Conservation (phyloP, 1,140 invertebrate species). For the Atopsyche davidsoni region DNA sequence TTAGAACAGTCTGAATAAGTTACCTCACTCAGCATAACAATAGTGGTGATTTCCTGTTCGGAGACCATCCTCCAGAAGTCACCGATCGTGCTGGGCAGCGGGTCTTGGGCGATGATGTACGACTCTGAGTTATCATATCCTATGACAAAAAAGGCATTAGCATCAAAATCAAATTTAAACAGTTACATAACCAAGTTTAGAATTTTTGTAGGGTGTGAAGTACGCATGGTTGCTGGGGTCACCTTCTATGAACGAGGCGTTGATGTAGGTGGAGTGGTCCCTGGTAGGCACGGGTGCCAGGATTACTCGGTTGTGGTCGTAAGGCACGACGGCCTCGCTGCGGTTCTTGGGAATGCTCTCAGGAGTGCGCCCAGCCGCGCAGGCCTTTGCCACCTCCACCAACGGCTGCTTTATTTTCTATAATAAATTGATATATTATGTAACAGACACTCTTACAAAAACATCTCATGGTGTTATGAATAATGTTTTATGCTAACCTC, state of each 20-base stretch:
- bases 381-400: constrained; percentile 72
- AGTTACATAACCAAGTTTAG: constrained; percentile 35
- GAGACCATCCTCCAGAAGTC: constrained; percentile 98
- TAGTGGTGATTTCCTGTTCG: constrained; percentile 83
- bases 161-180: constrained; percentile 5
- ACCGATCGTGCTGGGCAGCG: constrained; percentile 76
- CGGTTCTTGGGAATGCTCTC: constrained; percentile 87
- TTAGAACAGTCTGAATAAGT: background rate
- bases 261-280: constrained; percentile 93
- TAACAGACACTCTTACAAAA: too few relatives aligned
- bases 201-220: background rate
- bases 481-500: constrained; percentile 55
- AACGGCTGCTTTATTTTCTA: constrained; percentile 76
- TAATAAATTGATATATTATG: constrained; percentile 31
- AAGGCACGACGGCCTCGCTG: constrained; percentile 81
- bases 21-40: constrained; percentile 93
- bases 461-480: too few relatives aligned
- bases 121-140: constrained; percentile 88
- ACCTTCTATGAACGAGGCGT: constrained; percentile 93
- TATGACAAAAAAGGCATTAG: constrained; percentile 38
- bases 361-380: constrained; percentile 70
- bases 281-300: constrained; percentile 70
- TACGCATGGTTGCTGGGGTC: background rate
- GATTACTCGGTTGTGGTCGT: constrained; percentile 85
- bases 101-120: constrained; percentile 95